A percentile compares a stretch with the other conserved stretches of the same genome.
Conservation (phyloP, 2,113 vertebrate species). For the Junco hyemalis region DNA sequence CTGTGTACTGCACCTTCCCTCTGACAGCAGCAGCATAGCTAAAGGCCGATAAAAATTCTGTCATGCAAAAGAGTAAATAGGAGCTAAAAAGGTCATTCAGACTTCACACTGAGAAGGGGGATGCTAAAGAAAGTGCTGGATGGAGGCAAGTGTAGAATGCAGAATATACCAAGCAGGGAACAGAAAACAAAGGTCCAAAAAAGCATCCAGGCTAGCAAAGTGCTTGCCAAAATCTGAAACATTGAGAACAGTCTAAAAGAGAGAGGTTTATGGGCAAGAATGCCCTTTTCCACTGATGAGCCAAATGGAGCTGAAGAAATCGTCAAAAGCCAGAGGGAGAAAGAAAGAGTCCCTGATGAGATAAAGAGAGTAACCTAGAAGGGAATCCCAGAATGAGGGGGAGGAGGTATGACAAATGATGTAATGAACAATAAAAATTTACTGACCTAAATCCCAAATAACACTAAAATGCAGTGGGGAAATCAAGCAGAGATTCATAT, state of each 20-base stretch:
- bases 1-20: neutral
- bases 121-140: neutral
- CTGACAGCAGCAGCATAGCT: neutral
- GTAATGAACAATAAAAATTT: neutral
- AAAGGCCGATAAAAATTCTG: neutral
- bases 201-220: neutral
- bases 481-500: neutral
- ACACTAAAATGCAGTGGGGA: neutral
- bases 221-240: neutral
- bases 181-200: neutral
- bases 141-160: neutral
- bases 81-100: neutral
- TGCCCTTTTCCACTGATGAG: neutral
- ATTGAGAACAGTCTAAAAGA: neutral
- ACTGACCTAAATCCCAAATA: neutral
- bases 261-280: neutral
- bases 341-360: neutral
- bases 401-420: neutral
- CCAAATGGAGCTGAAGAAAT: slow-evolving; percentile 3
- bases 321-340: neutral
- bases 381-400: neutral
- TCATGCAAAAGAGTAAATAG: neutral
- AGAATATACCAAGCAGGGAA: neutral
- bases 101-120: neutral
- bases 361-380: neutral